Conservation (phyloP, 2,113 vertebrate genomes). For the Rhizomys pruinosus region DNA sequence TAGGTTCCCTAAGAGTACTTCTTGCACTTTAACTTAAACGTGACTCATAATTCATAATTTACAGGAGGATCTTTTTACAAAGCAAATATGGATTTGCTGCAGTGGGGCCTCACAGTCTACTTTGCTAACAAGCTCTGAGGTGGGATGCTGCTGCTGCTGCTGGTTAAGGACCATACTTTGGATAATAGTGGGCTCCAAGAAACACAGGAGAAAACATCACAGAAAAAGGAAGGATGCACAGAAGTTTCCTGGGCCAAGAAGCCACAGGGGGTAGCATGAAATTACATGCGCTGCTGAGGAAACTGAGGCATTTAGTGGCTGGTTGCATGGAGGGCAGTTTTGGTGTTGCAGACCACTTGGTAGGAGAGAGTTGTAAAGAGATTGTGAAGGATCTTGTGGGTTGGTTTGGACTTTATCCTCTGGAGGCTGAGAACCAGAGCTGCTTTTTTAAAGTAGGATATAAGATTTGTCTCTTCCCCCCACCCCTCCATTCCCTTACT, state of each 20-base stretch:
- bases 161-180: neutral
- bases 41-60: neutral
- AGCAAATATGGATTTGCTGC: neutral
- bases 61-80: neutral
- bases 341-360: neutral
- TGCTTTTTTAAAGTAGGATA: neutral
- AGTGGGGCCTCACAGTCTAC: neutral
- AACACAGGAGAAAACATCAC: neutral
- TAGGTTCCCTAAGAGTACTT: neutral
- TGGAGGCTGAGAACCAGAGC: constrained; percentile 36
- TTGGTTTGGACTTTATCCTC: neutral
- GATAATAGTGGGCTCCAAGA: neutral
- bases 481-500: too few relatives aligned
- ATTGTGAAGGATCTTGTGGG: neutral
- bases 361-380: neutral
- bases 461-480: neutral
- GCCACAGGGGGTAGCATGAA: neutral
- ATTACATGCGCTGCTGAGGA: neutral
- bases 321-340: neutral
- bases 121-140: neutral
- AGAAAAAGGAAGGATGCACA: neutral
- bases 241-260: neutral
- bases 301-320: neutral
- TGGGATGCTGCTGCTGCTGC: neutral
- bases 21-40: neutral